Percentiles rank a stretch among this genome's conserved stretches.
These are phyloP conservation scores for Poeciliopsis gracilis DNA, from an alignment of 2,797 vertebrate species.

Conservation along the genomic window DNA sequence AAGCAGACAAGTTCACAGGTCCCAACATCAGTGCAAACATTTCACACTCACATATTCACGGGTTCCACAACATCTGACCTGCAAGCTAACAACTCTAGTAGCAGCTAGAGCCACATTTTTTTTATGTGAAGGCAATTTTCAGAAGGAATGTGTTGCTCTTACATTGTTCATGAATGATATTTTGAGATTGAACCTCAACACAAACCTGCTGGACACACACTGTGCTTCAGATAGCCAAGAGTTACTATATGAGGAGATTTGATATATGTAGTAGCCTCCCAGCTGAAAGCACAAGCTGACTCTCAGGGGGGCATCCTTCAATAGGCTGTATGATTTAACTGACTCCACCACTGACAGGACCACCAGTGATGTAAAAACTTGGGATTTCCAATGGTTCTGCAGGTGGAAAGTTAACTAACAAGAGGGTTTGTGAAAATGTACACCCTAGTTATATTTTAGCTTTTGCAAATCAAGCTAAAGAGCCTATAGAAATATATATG, in stretches of 20 bases:
- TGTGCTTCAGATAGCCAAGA: neutral
- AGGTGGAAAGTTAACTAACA: neutral
- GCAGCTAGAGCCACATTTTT: neutral
- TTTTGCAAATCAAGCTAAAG: neutral
- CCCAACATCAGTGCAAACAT: neutral
- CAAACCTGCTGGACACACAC: neutral
- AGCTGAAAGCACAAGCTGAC: neutral
- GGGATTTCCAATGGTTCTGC: neutral
- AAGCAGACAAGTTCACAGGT: neutral
- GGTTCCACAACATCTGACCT: neutral
- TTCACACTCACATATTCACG: too few relatives aligned
- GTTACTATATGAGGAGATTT: neutral
- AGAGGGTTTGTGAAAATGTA: neutral
- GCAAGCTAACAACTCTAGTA: neutral
- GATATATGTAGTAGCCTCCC: neutral
- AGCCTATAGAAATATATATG: neutral
- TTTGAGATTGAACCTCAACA: neutral
- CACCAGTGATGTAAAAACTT: neutral
- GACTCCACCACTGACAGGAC: neutral
- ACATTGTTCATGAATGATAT: neutral
- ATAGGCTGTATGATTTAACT: neutral
- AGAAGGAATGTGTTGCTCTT: neutral
- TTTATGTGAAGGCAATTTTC: neutral
- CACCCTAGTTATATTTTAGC: neutral
- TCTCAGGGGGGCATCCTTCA: neutral